phyloP scores from a whole-genome alignment of 2,113 vertebrate genomes.

The Stegostoma tigrinum region DNA sequence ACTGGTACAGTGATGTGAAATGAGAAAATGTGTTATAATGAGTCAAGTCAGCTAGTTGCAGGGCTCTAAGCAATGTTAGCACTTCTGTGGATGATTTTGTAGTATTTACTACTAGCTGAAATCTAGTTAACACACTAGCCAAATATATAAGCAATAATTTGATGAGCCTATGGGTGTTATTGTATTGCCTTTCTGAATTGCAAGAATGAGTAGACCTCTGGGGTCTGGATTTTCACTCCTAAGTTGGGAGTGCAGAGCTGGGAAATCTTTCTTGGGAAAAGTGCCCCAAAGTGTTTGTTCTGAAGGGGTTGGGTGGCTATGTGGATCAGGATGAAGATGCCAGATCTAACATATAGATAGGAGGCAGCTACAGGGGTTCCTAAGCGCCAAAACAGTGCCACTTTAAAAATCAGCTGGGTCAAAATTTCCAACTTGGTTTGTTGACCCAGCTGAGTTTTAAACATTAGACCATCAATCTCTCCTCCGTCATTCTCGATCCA shows the following conservation, averaged over 20 bases:
- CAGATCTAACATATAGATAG: neutral
- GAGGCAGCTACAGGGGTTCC: neutral
- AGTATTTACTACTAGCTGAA: neutral
- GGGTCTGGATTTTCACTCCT: neutral
- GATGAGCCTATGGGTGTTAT: neutral
- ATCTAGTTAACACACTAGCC: neutral
- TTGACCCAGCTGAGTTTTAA: neutral
- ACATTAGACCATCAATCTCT: neutral
- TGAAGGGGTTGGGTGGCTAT: neutral
- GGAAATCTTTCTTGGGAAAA: neutral
- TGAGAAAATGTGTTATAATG: neutral
- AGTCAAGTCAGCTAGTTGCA: neutral
- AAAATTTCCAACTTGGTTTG: too few relatives aligned
- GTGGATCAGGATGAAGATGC: neutral
- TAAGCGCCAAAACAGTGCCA: neutral
- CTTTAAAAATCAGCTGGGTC: too few relatives aligned
- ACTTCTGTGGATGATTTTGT: neutral
- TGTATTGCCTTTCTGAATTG: neutral
- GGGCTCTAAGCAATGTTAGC: neutral
- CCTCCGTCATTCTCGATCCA: too few relatives aligned
- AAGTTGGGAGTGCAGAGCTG: neutral
- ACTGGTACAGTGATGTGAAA: neutral
- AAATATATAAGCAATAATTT: neutral
- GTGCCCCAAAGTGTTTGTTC: neutral
- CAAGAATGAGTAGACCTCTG: neutral